phyloP scores from a whole-genome alignment of 2,113 vertebrate genomes.

The Acanthisitta chloris region DNA sequence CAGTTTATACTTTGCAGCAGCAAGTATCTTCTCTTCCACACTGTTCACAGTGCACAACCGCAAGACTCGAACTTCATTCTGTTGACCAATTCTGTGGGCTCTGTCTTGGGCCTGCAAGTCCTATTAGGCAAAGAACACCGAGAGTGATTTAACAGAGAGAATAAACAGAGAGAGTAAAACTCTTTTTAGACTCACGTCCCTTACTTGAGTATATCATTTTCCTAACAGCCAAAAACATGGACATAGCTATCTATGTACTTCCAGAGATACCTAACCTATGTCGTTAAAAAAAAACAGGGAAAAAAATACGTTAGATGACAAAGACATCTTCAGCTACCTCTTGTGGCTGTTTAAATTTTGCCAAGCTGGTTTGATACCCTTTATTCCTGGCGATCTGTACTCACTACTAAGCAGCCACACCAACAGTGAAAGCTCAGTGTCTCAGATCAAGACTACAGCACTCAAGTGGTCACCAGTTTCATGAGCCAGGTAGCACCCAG shows the following conservation, averaged over 20 bases:
- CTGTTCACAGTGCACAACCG: slow-evolving; percentile 89
- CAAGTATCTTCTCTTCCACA: slow-evolving; percentile 90
- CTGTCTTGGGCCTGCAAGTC: slow-evolving; percentile 89
- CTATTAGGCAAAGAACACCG: slow-evolving; percentile 42
- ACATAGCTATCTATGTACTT: not conserved
- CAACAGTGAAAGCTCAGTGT: not conserved
- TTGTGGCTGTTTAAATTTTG: not conserved
- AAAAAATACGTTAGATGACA: not conserved
- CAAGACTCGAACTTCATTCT: slow-evolving; percentile 88
- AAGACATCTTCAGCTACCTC: not conserved
- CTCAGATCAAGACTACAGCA: not conserved
- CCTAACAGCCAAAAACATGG: not conserved
- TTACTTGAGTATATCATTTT: too few species aligned
- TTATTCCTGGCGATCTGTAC: not conserved
- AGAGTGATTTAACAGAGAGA: not conserved
- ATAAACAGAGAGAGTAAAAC: not conserved
- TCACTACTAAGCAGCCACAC: not conserved
- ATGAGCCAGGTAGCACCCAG: not conserved
- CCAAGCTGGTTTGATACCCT: rapidly evolving
- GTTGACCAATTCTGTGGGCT: slow-evolving; percentile 88
- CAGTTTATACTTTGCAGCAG: slow-evolving; percentile 88
- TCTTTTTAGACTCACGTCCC: not conserved
- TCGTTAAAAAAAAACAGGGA: not conserved
- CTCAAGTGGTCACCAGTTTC: not conserved
- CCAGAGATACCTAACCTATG: rapidly evolving